These are phyloP conservation scores for Brachycybe producta DNA, from an alignment of 2,888 invertebrate species.

Conservation along the genomic window DNA sequence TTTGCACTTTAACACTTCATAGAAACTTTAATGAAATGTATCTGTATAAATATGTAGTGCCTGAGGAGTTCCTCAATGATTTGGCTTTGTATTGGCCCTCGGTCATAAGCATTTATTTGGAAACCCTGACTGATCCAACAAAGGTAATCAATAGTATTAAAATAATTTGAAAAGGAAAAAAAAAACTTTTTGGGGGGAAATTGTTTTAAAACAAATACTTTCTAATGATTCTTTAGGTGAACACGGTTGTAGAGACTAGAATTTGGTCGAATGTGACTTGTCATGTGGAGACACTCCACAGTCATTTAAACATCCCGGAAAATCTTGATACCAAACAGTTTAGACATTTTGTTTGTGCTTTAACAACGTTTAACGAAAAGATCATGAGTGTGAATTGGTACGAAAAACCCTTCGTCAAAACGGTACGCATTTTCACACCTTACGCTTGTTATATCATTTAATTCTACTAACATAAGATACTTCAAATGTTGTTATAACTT, in stretches of 20 bases:
- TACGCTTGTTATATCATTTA: background rate
- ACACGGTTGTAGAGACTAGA: constrained; percentile 1
- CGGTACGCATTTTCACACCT: background rate
- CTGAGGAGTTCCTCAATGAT: constrained; percentile 1
- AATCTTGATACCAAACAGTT: background rate
- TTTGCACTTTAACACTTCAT: too few relatives aligned
- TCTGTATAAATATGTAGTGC: too few relatives aligned
- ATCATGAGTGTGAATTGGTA: constrained; percentile 12
- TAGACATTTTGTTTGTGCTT: constrained; percentile 7
- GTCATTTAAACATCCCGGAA: background rate
- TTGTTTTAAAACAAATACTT: background rate
- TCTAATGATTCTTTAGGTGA: background rate
- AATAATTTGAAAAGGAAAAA: background rate
- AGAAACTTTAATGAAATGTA: too few relatives aligned
- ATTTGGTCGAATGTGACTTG: constrained; percentile 5
- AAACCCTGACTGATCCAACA: constrained; percentile 4
- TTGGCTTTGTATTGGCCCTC: constrained; percentile 12
- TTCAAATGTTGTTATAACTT: background rate
- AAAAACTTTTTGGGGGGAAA: background rate
- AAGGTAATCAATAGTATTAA: constrained; percentile 4
- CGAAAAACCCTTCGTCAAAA: constrained; percentile 13
- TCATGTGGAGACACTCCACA: background rate
- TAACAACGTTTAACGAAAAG: constrained; percentile 10
- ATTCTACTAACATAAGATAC: background rate
- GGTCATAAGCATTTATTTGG: constrained; percentile 11